Percentiles rank a stretch among this genome's conserved stretches.
These are phyloP conservation scores for Unio pictorum DNA, from an alignment of 2,888 invertebrate species.

Conservation along the genomic window DNA sequence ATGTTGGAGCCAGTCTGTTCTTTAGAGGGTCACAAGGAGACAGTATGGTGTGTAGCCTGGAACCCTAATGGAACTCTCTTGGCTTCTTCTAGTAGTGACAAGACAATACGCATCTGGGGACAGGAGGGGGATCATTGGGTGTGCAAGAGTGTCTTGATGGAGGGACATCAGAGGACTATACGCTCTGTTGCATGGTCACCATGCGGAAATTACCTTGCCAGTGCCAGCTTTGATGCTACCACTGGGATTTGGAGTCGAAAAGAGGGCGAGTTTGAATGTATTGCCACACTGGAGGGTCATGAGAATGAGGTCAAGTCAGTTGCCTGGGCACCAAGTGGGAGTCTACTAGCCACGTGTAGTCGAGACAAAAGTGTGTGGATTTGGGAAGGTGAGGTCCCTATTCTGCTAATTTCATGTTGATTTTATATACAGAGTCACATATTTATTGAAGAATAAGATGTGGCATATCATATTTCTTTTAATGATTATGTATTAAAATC, in stretches of 20 bases:
- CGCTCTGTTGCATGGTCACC: conserved; percentile 93
- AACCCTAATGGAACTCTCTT: conserved; percentile 86
- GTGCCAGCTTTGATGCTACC: conserved; percentile 97
- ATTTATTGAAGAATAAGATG: too few relatives aligned
- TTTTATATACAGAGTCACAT: too few relatives aligned
- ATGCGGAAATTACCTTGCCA: conserved; percentile 92
- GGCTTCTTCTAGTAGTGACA: conserved; percentile 95
- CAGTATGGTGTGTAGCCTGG: conserved; percentile 93
- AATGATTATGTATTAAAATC: too few relatives aligned
- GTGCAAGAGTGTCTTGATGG: conserved; percentile 87
- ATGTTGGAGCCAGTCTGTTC: conserved; percentile 38
- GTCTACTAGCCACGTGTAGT: conserved; percentile 93
- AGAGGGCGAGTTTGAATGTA: conserved; percentile 67
- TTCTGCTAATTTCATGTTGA: too few relatives aligned
- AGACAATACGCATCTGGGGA: conserved; percentile 87
- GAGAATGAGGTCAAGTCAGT: conserved; percentile 99
- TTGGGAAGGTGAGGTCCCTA: conserved; percentile 83
- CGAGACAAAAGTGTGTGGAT: conserved; percentile 99
- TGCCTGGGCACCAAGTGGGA: conserved; percentile 91
- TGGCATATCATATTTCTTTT: too few relatives aligned
- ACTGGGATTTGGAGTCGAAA: conserved; percentile 86
- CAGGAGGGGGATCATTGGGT: conserved; percentile 81
- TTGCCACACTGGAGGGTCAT: conserved; percentile 95
- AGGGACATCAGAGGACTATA: conserved; percentile 94
- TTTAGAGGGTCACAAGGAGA: conserved; percentile 84